Conservation (phyloP, 2,797 vertebrate genomes). For the Aplochiton taeniatus region DNA sequence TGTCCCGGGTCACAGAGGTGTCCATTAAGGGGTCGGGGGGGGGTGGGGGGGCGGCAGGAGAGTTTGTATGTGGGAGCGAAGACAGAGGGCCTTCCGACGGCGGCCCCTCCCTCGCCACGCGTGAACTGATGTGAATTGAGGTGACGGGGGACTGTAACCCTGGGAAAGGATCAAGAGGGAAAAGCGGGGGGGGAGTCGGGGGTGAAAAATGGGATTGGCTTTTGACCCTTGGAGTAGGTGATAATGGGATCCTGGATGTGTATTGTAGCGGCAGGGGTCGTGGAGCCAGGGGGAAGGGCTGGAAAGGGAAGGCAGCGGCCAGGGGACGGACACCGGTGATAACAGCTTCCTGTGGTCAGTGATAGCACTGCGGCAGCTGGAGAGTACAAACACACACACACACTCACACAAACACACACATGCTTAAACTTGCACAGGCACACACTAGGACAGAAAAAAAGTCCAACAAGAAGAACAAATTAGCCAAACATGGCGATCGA, state of each 20-base stretch:
- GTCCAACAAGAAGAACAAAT: too few species aligned
- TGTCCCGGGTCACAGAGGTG: conserved; percentile 49
- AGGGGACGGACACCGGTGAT: conserved; percentile 53
- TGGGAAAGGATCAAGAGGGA: conserved; percentile 58
- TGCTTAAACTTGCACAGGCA: not conserved
- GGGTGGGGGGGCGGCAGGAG: conserved; percentile 9
- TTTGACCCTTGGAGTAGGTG: conserved; percentile 49
- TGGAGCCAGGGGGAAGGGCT: conserved; percentile 49
- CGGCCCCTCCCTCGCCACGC: conserved; percentile 64
- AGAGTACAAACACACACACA: conserved; percentile 12
- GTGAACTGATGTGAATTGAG: conserved; percentile 74
- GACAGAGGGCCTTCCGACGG: conserved; percentile 54
- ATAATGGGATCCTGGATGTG: conserved; percentile 74
- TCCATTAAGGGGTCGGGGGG: conserved; percentile 57
- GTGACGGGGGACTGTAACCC: conserved; percentile 65
- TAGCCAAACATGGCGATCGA: too few species aligned
- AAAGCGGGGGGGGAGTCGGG: conserved; percentile 41
- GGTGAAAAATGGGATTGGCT: conserved; percentile 76
- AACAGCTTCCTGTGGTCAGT: conserved; percentile 69
- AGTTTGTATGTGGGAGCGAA: conserved; percentile 15
- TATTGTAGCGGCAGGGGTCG: conserved; percentile 58
- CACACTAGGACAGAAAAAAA: too few species aligned
- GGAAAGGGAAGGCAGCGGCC: conserved; percentile 65
- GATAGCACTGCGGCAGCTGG: conserved; percentile 22
- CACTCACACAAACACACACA: not conserved